Base-by-base conservation (phyloP, 23 tunicate species). In the Phallusia fumigata region DNA sequence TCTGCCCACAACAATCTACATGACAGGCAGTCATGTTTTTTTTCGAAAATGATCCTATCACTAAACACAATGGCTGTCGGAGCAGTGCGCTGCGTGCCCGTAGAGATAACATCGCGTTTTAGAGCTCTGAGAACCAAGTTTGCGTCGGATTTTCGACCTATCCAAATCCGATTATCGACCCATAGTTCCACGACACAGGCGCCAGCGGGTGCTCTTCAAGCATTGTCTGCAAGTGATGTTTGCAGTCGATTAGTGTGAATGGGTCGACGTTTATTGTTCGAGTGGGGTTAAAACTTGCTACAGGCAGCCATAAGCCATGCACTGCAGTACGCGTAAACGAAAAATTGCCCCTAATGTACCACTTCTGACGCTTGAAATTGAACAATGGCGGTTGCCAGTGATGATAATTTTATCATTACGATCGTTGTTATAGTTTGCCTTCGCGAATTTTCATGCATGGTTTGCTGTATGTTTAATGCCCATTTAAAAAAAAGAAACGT, bases 161-260 rank as follows among this genome's bases (percentile, higher is more conserved):
- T 58, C 69, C 69, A 58, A 58, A 58, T 58, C 69, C 69, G 69
- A 58, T 58, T 58, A 58, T 22, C 69, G 69, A 58, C 69, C 28
- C 26, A 58, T 24, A 21, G 69, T 24, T 22, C 69, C 28, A 21
- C 69, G 69, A 21, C 3, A 58, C 69, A 3, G 69, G 69, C 69
- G 69, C 69, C 69, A 58, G 28, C 69, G 69, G 69, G 28, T 58
- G 26, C 2, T 24, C 28, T 58, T 22, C 13, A 24, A 22, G 13
- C 69, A 21, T 21, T 24, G 26, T 58, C 69, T 22, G 26, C 26
- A 58, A 21, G 69, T 3, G 69, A 22, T 3, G 69, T 58, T 58
- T 13, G 69, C 69, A 58, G 28, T 24, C 69, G 69, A 16, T 5
- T 1, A 22, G 69, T 24, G 69, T 58, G 69, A 58, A 58, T 10